Evolutionary conservation across 2,113 vertebrate genomes (phyloP), one percentile per base, ranked within the genome.

Genomic region (Campylomormyrus tamandua): DNA sequence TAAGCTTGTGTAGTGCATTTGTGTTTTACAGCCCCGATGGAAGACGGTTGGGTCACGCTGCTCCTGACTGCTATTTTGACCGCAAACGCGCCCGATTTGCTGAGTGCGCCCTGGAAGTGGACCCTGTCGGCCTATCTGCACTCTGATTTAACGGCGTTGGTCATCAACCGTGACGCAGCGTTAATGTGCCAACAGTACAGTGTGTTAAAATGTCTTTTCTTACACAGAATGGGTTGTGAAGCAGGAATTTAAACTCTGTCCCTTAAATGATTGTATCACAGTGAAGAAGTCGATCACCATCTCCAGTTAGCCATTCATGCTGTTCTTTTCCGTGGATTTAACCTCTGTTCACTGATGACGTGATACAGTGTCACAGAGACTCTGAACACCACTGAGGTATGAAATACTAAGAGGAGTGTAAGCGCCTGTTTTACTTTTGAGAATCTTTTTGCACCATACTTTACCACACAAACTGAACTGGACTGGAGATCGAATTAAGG

Each of bases 401-500:
- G 13, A 31, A 11, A 27, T 11, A 7, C 58, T 27, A 66, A 27
- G 58, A 0, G 9, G 70, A 13, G 31, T 77, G 11, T 31, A 13
- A 93, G 89, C 84, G 91, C 91, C 74, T 53, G 58, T 11, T 92
- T 92, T 92, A 93, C 92, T 91, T 92, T 83, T 93, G 17, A 88
- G 62, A 48, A 88, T 90, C 92, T 84, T 91, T 93, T 91, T 91
- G 94, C 94, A 93, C 93, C 94, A 93, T 93, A 90, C 90, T 93
- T 93, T 90, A 92, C 91, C 93, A 91, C 92, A 92, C 91, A 93
- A 93, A 91, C 91, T 90, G 92, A 94, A 93, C 93, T 94, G 93
- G 93, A 94, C 85, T 90, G 87, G 92, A 92, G 90, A 91, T 90
- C 91, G 90, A 91, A 90, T 89, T 52, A 91, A 91, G 91, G 91